A percentile compares a stretch with the other conserved stretches of the same genome.
Evolutionary conservation across 2,888 invertebrate species (phyloP).

Genomic region (Tryphoninae sp.): DNA sequence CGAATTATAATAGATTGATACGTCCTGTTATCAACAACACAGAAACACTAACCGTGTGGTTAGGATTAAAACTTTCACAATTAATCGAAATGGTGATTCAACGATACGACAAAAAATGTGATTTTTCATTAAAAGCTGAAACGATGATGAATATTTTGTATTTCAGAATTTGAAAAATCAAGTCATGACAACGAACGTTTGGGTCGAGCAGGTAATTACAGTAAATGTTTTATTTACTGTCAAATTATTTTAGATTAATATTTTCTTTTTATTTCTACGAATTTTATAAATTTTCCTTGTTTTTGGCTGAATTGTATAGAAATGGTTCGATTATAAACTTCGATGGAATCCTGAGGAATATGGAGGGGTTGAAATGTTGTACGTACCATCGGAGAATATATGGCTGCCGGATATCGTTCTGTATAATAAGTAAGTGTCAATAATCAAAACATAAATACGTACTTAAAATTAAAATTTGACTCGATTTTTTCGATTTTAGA

Average conservation of each 20-base stretch:
- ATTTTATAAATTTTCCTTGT: background rate
- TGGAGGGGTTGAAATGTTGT: constrained; percentile 94
- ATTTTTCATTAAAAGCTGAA: background rate
- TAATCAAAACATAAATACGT: background rate
- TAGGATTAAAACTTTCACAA: constrained; percentile 95
- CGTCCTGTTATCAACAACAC: constrained; percentile 96
- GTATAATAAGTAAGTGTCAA: constrained; percentile 89
- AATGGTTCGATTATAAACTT: constrained; percentile 96
- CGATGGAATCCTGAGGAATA: constrained; percentile 95
- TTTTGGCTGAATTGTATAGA: constrained; percentile 83
- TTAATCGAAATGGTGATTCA: constrained; percentile 89
- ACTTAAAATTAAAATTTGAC: background rate
- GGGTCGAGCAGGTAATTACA: constrained; percentile 93
- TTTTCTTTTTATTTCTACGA: background rate
- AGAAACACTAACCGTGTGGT: constrained; percentile 94
- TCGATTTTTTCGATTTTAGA: background rate
- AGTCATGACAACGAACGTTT: constrained; percentile 96
- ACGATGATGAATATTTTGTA: constrained; percentile 50
- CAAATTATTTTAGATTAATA: background rate
- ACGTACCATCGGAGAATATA: constrained; percentile 97
- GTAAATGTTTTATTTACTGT: background rate
- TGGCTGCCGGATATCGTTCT: constrained; percentile 98
- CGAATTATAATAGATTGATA: constrained; percentile 97
- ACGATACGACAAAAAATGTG: background rate
- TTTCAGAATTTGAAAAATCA: constrained; percentile 91